Conservation (phyloP, 2,888 invertebrate genomes). For the Cheilosia pagana region DNA sequence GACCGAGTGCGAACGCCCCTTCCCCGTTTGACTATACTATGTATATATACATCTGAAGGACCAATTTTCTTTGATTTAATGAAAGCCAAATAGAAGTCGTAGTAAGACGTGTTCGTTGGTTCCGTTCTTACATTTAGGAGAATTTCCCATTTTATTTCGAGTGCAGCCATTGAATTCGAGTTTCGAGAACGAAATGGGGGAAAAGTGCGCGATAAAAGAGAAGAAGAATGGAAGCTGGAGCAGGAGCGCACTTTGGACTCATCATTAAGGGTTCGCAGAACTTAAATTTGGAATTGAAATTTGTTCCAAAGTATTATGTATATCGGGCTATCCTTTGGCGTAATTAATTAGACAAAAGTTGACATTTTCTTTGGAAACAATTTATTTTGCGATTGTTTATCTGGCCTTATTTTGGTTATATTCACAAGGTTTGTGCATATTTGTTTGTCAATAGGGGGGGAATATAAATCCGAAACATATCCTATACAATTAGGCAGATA, state of each 20-base stretch:
- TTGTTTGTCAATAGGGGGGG: not conserved
- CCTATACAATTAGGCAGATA: not conserved
- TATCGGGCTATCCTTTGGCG: not conserved
- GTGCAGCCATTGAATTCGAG: slow-evolving; percentile 33
- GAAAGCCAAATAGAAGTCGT: slow-evolving; percentile 42
- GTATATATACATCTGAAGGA: not conserved
- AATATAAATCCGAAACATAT: not conserved
- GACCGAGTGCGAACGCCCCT: slow-evolving; percentile 14
- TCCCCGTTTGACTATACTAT: slow-evolving; percentile 2
- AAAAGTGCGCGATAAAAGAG: slow-evolving; percentile 22
- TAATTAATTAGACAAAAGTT: not conserved
- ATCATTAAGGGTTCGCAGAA: slow-evolving; percentile 25
- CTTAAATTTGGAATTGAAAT: slow-evolving; percentile 4
- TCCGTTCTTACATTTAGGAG: not conserved
- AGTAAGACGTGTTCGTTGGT: not conserved
- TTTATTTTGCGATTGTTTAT: not conserved
- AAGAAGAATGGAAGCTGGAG: slow-evolving; percentile 6
- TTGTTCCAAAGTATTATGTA: not conserved
- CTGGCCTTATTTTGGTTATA: not conserved
- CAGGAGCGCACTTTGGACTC: slow-evolving; percentile 18
- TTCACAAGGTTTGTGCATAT: not conserved
- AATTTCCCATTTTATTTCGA: not conserved
- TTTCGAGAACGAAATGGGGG: slow-evolving; percentile 24
- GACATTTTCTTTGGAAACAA: not conserved
- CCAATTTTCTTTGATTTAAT: slow-evolving; percentile 61